Conservation (phyloP, 2,797 vertebrate species). For the Sitta carolinensis region DNA sequence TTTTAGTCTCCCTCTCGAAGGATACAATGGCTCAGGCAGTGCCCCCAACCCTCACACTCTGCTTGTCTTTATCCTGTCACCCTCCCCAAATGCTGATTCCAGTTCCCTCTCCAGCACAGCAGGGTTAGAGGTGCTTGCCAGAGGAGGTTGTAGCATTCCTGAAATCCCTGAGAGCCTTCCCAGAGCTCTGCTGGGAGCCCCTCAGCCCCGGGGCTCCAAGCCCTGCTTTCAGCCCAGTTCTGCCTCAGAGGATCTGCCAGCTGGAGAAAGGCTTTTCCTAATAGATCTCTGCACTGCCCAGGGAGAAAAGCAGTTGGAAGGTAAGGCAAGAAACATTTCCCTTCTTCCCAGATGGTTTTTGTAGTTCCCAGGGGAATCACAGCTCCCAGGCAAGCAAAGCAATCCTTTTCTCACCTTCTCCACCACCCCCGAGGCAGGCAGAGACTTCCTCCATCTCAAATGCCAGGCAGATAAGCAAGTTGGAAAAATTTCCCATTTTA, state of each 20-base stretch:
- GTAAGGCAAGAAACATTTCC: conserved; percentile 65
- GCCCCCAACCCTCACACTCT: not conserved
- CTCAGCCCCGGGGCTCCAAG: not conserved
- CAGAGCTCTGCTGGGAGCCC: not conserved
- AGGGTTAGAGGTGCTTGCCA: not conserved
- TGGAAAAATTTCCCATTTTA: not conserved
- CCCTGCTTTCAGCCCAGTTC: conserved; percentile 44
- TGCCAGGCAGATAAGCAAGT: not conserved
- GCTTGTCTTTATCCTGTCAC: not conserved
- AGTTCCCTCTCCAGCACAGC: not conserved
- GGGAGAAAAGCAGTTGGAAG: conserved; percentile 62
- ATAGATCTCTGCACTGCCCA: conserved; percentile 64
- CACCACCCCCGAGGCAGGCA: not conserved
- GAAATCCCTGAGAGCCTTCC: not conserved
- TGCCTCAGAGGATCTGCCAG: conserved; percentile 57
- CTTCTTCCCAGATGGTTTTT: conserved; percentile 22
- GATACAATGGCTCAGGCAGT: not conserved
- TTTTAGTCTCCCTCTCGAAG: not conserved
- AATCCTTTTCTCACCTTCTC: not conserved
- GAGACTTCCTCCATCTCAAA: not conserved
- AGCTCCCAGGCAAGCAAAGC: not conserved
- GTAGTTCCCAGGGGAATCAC: not conserved
- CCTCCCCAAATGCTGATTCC: not conserved
- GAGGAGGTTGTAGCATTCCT: not conserved
- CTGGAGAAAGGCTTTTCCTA: conserved; percentile 62